A percentile compares a stretch with the other conserved stretches of the same genome.
Conservation (phyloP, 2,113 vertebrate species). For the Xyrauchen texanus region DNA sequence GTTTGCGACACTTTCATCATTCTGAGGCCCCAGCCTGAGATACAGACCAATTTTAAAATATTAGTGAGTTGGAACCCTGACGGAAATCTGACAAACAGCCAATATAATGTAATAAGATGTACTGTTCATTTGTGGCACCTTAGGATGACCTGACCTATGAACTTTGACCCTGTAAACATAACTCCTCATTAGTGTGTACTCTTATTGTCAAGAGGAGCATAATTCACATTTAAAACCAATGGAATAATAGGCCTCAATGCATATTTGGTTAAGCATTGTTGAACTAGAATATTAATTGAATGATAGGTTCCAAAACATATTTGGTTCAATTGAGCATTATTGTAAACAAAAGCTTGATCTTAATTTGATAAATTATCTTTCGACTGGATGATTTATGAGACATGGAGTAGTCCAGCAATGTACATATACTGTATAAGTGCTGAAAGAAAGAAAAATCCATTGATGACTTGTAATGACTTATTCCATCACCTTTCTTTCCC, state of each 20-base stretch:
- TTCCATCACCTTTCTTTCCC: constrained; percentile 18
- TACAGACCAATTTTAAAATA: constrained; percentile 18
- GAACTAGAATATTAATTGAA: too few species aligned
- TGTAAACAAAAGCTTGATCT: not conserved
- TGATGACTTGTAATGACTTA: constrained; percentile 26
- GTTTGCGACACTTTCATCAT: constrained; percentile 36
- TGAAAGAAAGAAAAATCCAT: constrained; percentile 28
- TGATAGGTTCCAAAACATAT: too few species aligned
- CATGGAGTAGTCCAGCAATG: not conserved
- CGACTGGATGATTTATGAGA: constrained; percentile 14
- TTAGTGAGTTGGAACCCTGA: not conserved
- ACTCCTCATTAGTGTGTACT: constrained; percentile 2
- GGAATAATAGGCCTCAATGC: not conserved
- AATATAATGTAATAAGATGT: constrained; percentile 21
- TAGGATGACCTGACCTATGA: constrained; percentile 31
- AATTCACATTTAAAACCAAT: not conserved
- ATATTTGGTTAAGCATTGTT: not conserved
- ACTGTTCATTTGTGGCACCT: constrained; percentile 13
- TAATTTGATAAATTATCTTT: not conserved
- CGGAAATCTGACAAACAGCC: constrained; percentile 11
- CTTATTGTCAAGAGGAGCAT: constrained; percentile 3
- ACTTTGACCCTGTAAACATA: constrained; percentile 15
- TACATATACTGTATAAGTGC: not conserved
- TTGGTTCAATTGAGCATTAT: too few species aligned
- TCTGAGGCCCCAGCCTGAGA: constrained; percentile 11